Conservation (phyloP, 2,797 vertebrate species). For the Sebastes paucispinis region DNA sequence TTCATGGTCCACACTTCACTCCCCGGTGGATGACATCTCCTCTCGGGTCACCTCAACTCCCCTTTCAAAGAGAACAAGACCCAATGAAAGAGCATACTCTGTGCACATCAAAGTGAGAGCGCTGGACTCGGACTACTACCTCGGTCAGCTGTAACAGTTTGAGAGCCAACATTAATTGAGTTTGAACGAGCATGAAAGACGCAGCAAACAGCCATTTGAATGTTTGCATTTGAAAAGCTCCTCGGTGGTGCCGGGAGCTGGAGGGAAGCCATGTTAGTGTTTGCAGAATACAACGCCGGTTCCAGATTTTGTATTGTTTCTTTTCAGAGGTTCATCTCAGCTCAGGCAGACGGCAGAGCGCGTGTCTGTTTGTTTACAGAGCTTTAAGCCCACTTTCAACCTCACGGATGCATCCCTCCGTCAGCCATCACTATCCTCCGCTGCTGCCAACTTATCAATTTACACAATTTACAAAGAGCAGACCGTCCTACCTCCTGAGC, state of each 20-base stretch:
- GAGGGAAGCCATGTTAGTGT: conserved; percentile 60
- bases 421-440: conserved; percentile 27
- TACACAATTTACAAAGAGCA: conserved; percentile 79
- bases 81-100: conserved; percentile 10
- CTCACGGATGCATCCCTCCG: conserved; percentile 74
- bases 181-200: conserved; percentile 54
- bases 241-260: conserved; percentile 33
- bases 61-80: conserved; percentile 52
- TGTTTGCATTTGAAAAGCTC: conserved; percentile 56
- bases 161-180: conserved; percentile 46
- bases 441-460: conserved; percentile 82
- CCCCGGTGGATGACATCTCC: conserved; percentile 50
- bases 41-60: conserved; percentile 57
- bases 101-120: conserved; percentile 17
- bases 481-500: conserved; percentile 60
- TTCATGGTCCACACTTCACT: conserved; percentile 78
- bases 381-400: conserved; percentile 80
- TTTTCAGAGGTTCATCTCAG: conserved; percentile 60
- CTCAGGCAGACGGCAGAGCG: conserved; percentile 59
- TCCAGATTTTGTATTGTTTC: conserved; percentile 69
- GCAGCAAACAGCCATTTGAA: conserved; percentile 48
- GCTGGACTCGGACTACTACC: conserved; percentile 24
- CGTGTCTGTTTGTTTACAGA: conserved; percentile 88
- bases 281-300: conserved; percentile 47
- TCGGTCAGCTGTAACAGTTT: conserved; percentile 35